Evolutionary conservation across 2,113 vertebrate species (phyloP), one percentile per base, ranked within the genome.

Genomic region (Ceyx margarethae): DNA sequence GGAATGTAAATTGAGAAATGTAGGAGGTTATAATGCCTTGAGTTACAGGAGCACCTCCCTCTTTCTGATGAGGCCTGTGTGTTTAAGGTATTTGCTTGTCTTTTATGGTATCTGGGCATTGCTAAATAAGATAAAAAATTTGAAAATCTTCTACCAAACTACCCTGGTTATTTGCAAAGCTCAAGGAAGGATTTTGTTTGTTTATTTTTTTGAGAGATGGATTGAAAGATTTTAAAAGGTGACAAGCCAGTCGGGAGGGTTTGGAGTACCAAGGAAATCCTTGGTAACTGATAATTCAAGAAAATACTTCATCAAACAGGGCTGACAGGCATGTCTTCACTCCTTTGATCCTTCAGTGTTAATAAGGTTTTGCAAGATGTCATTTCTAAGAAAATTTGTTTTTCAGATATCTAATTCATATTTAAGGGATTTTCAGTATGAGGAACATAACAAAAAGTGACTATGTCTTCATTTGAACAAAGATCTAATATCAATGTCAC

Each of bases 181-280:
- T 91, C n/a, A 86, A 67, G 48, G 68, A 67, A 88, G 56, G 48
- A 86, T 95, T 94, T 83, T 57, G 9, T 25, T 57, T 72, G 25
- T n/a, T 95, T 87, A 4, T 20, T 75, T 67, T 62, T 78, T 66
- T 76, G 15, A 72, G 66, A 89, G 79, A 51, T 22, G 7, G 46
- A 80, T 73, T 76, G 64, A 85, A 82, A 90, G 50, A 76, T 82
- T 93, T 95, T 82, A 65, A 94, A 66, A 74, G 43, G 53, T 91
- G 66, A 65, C 40, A 65, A 92, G 29, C 7, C 23, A 89, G 29
- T 85, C 10, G 68, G 1, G 28, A 74, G 28, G 33, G 23, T 42
- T 56, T 82, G 58, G 56, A 93, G 51, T 51, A 67, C 43, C 43
- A n/a, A 90, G 43, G 13, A 50, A 46, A 71, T 81, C 46, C n/a